Conservation (phyloP, 2,888 invertebrate genomes). For the Chloroclystis v-ata region DNA sequence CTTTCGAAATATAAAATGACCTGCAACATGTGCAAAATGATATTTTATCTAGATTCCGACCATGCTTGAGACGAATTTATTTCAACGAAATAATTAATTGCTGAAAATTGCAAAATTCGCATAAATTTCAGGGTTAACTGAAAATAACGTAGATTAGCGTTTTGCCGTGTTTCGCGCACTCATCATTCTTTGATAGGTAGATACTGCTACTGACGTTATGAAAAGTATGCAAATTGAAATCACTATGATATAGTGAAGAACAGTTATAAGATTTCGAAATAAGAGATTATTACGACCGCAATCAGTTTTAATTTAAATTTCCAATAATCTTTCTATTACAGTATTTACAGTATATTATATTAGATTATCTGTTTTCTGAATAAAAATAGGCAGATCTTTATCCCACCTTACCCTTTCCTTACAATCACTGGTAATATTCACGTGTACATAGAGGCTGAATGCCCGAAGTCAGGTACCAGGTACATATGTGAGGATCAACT, state of each 20-base stretch:
- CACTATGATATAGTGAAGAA: background rate
- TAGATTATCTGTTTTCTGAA: background rate
- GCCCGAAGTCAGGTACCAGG: background rate
- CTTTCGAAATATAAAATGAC: too few relatives aligned
- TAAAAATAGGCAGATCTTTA: background rate
- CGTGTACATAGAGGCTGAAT: too few relatives aligned
- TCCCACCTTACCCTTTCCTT: background rate
- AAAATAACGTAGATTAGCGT: background rate
- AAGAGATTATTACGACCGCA: background rate
- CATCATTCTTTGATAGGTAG: background rate
- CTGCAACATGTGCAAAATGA: too few relatives aligned
- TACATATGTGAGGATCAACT: background rate
- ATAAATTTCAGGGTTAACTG: background rate
- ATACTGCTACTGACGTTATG: too few relatives aligned
- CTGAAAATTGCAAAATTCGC: background rate
- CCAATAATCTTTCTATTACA: background rate
- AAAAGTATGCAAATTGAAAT: background rate
- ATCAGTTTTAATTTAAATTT: background rate
- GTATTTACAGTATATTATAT: background rate
- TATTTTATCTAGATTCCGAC: too few relatives aligned
- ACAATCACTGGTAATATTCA: background rate
- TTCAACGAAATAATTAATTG: too few relatives aligned
- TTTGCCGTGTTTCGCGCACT: too few relatives aligned
- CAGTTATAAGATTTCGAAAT: background rate
- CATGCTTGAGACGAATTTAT: too few relatives aligned